Percentiles rank a stretch among this genome's conserved stretches.
Evolutionary conservation across 2,797 vertebrate species (phyloP).

Genomic region (Onychomys arenicola): DNA sequence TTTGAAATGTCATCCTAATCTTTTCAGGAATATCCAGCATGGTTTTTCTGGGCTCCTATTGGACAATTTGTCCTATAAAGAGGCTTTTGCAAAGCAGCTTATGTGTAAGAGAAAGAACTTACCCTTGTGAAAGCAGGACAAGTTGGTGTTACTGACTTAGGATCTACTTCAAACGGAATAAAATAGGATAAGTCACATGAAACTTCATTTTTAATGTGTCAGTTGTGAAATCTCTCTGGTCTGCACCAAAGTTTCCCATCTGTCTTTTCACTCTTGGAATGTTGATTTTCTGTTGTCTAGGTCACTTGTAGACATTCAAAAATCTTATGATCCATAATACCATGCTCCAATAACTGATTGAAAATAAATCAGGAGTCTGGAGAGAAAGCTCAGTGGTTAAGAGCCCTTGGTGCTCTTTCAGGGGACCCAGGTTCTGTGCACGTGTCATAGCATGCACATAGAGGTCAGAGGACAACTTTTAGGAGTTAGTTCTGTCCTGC

Average conservation of each 20-base stretch:
- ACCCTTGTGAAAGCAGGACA: background rate
- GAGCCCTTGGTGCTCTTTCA: background rate
- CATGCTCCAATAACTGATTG: background rate
- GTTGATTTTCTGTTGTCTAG: background rate
- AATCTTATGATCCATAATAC: background rate
- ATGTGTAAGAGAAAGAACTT: background rate
- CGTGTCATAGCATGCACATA: background rate
- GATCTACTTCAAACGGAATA: slow-evolving; percentile 11
- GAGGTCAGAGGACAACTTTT: background rate
- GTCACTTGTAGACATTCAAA: background rate
- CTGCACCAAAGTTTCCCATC: background rate
- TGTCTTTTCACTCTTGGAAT: background rate
- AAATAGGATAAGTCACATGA: background rate
- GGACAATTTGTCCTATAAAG: slow-evolving; percentile 1
- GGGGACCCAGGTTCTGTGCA: background rate
- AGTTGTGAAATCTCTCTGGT: background rate
- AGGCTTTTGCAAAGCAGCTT: slow-evolving; percentile 17
- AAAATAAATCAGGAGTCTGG: background rate
- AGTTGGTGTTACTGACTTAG: background rate
- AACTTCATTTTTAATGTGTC: background rate
- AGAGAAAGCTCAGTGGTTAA: background rate
- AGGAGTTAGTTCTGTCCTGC: background rate
- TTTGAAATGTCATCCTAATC: background rate
- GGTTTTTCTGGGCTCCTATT: background rate
- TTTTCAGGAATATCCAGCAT: background rate